These are phyloP conservation scores for Chironomus tepperi DNA, from an alignment of 1,140 invertebrate species.

Conservation along the genomic window DNA sequence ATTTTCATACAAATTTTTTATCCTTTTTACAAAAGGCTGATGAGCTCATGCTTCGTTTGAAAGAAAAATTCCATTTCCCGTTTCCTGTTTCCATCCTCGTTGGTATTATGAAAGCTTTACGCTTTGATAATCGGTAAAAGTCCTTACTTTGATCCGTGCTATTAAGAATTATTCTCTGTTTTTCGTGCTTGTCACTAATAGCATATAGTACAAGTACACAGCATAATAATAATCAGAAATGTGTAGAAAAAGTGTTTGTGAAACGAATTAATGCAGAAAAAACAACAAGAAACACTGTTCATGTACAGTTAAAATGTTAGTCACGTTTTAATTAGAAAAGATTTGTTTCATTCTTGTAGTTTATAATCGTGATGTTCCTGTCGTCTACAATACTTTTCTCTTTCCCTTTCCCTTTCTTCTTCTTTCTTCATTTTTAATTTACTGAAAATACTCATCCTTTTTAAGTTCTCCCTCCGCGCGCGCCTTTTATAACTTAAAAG, in stretches of 20 bases:
- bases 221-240: background rate
- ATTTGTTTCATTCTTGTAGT: slow-evolving; percentile 16
- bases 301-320: slow-evolving; percentile 1
- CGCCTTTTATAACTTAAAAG: background rate
- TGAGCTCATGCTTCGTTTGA: slow-evolving; percentile 10
- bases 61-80: slow-evolving; percentile 18
- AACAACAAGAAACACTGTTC: no score
- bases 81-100: background rate
- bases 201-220: background rate
- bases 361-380: background rate
- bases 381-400: background rate
- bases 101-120: background rate
- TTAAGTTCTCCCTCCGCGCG: background rate
- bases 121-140: background rate
- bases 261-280: slow-evolving; percentile 11
- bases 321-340: slow-evolving; percentile 24
- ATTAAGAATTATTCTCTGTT: background rate
- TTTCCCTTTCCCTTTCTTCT: no score
- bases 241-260: background rate
- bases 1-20: background rate
- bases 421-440: background rate
- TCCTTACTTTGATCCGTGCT: background rate
- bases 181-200: background rate
- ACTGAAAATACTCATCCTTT: background rate
- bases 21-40: background rate